Conservation (phyloP, 2,113 vertebrate species). For the Megatriorchis doriae region DNA sequence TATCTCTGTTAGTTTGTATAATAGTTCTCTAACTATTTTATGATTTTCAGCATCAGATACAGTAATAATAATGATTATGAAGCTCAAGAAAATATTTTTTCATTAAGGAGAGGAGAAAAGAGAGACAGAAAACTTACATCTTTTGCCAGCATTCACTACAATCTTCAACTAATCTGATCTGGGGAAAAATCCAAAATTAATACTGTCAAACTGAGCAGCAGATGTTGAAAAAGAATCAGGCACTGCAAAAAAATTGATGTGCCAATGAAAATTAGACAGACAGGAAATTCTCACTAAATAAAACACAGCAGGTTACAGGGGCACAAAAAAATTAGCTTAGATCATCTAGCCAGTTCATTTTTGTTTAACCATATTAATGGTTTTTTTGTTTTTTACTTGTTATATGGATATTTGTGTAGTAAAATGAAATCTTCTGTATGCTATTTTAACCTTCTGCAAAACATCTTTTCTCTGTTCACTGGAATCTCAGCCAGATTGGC, state of each 20-base stretch:
- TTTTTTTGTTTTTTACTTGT: not conserved
- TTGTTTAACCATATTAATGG: not conserved
- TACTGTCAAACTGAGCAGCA: conserved; percentile 62
- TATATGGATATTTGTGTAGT: not conserved
- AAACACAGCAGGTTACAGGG: conserved; percentile 20
- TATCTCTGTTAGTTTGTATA: not conserved
- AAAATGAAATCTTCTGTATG: not conserved
- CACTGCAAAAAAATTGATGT: conserved; percentile 47
- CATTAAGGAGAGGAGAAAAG: not conserved
- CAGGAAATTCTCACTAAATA: conserved; percentile 44
- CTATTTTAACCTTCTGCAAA: not conserved
- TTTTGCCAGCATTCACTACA: conserved; percentile 31
- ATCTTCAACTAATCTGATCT: conserved; percentile 51
- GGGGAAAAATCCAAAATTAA: conserved; percentile 66
- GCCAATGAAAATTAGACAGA: conserved; percentile 59
- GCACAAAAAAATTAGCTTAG: not conserved
- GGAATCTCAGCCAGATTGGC: not conserved
- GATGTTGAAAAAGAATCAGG: conserved; percentile 60
- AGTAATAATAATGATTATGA: not conserved
- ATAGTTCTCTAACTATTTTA: not conserved
- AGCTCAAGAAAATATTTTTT: conserved; percentile 42
- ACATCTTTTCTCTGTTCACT: not conserved
- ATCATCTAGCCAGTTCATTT: not conserved
- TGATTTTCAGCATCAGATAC: not conserved
- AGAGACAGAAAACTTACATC: conserved; percentile 8